Conservation (phyloP, 2,113 vertebrate species). For the Saccopteryx leptura region DNA sequence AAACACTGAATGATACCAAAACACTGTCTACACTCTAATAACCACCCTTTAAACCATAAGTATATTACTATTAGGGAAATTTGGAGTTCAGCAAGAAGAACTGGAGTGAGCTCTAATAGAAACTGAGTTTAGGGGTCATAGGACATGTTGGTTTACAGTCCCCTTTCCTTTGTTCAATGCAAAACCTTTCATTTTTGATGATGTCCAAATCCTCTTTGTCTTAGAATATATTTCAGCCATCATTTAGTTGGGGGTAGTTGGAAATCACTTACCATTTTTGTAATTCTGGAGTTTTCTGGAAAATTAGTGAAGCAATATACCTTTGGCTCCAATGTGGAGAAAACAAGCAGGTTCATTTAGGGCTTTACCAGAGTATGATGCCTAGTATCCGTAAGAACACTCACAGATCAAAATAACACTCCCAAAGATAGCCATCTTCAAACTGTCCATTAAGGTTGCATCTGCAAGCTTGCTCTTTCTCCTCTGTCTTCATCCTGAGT, state of each 20-base stretch:
- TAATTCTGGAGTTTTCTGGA: not conserved
- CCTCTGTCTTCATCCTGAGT: not conserved
- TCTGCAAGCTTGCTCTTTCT: not conserved
- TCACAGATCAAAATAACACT: conserved; percentile 10
- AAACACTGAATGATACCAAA: not conserved
- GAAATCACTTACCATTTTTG: not conserved
- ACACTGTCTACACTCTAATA: not conserved
- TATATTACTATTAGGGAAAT: not conserved
- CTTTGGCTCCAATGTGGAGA: not conserved
- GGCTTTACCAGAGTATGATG: not conserved
- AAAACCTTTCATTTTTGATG: not conserved
- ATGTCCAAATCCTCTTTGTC: not conserved
- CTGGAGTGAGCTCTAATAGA: not conserved
- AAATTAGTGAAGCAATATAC: not conserved
- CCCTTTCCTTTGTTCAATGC: not conserved
- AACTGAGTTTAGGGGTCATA: not conserved
- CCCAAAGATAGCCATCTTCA: not conserved
- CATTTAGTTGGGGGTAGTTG: not conserved
- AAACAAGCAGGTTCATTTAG: not conserved
- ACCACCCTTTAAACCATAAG: not conserved
- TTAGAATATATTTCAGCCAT: not conserved
- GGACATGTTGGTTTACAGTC: not conserved
- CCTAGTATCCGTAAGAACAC: not conserved
- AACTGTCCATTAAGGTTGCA: not conserved
- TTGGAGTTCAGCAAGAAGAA: not conserved